Base-by-base conservation (phyloP, 2,888 invertebrate genomes). In the Himalopsyche japonica region DNA sequence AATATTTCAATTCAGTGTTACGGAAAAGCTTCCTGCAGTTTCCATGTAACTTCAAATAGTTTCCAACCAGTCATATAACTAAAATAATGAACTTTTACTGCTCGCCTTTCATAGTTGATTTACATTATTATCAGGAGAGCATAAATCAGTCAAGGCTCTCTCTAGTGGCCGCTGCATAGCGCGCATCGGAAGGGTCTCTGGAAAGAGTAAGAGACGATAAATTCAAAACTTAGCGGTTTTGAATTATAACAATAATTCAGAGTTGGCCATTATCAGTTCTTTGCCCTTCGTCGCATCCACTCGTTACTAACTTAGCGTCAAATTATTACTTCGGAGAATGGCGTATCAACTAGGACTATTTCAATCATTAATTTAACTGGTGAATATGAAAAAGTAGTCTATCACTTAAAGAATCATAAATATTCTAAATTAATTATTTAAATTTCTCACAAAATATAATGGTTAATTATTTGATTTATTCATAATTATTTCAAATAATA, bases 171-270 rank as follows among this genome's bases (percentile, higher is more conserved):
- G 48, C 49, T 77, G 78, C 57, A 78, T 78, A 49, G 82, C 48
- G 48, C 47, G 37, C 80, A 79, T 83, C 78, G 83, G 82, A 83
- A 82, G 82, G 82, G 85, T 82, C 85, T 82, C 83, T 82, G 37
- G 47, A 77, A 30, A 49, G 57, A 57, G 57, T 20, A 77, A 57
- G 86, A 82, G 82, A 77, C 86, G 81, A 87, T 87, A 86, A 87
- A 87, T 87, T 84, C 86, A 64, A 85, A 87, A 87, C 86, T 87
- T 86, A 49, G 86, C 81, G 79, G 85, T 85, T 57, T 82, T 85
- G 87, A 87, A 86, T 86, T 87, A 87, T 87, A 86, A 86, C 87
- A 87, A 87, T 87, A 87, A 87, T 87, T 87, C 85, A 87, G 83
- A 82, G 84, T 84, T 82, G 86, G 80, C 86, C 87, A 87, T 87